Percentiles rank a stretch among this genome's conserved stretches.
These are phyloP conservation scores for Mimumesa dahlbomi DNA, from an alignment of 2,888 invertebrate species.

Conservation along the genomic window DNA sequence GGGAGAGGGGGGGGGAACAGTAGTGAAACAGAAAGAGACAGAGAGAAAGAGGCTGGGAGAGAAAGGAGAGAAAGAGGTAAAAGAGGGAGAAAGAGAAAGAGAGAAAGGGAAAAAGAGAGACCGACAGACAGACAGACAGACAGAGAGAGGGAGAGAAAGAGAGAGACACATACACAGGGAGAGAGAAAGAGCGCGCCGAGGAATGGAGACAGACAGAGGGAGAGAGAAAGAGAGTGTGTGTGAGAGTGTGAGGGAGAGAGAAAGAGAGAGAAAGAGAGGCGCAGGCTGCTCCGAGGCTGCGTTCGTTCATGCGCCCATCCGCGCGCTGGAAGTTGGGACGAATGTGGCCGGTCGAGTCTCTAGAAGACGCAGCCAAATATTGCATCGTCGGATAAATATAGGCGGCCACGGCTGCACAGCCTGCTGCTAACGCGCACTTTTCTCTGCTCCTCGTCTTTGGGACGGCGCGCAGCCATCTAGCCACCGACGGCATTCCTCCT, in stretches of 20 bases:
- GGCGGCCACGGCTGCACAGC: constrained; percentile 67
- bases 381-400: constrained; percentile 77
- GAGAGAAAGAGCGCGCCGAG: constrained; percentile 20
- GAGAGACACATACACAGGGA: too few species aligned
- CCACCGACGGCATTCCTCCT: constrained; percentile 62
- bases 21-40: too few species aligned
- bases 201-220: constrained; percentile 7
- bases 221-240: constrained; percentile 10
- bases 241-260: constrained; percentile 12
- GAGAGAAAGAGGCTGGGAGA: too few species aligned
- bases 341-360: constrained; percentile 64
- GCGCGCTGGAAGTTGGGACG: constrained; percentile 63
- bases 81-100: too few species aligned
- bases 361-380: constrained; percentile 74
- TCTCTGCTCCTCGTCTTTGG: constrained; percentile 58
- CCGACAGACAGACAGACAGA: constrained; percentile 24
- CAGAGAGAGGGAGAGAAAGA: too few species aligned
- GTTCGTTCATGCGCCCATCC: constrained; percentile 67
- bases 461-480: constrained; percentile 59
- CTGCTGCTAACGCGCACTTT: constrained; percentile 60
- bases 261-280: constrained; percentile 42
- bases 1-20: constrained; percentile 1
- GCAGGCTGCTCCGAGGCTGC: constrained; percentile 53
- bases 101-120: constrained; percentile 24
- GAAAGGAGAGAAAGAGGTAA: too few species aligned